A percentile compares a stretch with the other conserved stretches of the same genome.
These are phyloP conservation scores for Heliconius charithonia DNA, from an alignment of 2,888 invertebrate genomes.

Conservation along the genomic window DNA sequence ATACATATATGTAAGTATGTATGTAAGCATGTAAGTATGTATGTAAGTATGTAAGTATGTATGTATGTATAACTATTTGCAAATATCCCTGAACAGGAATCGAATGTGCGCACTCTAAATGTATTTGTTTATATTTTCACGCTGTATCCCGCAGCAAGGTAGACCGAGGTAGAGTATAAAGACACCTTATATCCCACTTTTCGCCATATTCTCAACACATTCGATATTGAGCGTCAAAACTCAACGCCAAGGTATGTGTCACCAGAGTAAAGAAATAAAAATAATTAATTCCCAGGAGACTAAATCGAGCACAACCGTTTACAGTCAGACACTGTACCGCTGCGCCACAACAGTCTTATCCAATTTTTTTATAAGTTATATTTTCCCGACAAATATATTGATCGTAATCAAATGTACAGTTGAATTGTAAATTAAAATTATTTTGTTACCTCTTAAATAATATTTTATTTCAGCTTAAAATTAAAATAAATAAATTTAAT, in stretches of 20 bases:
- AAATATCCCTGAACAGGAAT: not conserved
- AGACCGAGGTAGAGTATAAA: not conserved
- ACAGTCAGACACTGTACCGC: too few species aligned
- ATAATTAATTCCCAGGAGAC: not conserved
- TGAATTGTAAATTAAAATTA: not conserved
- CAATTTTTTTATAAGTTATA: not conserved
- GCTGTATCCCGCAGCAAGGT: not conserved
- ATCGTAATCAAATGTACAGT: not conserved
- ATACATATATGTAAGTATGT: not conserved
- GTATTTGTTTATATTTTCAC: not conserved
- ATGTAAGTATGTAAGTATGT: too few species aligned
- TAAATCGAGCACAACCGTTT: too few species aligned
- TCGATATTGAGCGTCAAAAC: not conserved
- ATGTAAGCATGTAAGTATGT: too few species aligned
- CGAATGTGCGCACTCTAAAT: not conserved
- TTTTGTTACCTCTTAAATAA: not conserved
- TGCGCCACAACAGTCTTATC: too few species aligned
- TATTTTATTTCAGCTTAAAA: slow-evolving; percentile 15
- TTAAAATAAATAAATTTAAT: slow-evolving; percentile 23
- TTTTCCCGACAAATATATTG: too few species aligned
- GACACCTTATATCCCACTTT: not conserved
- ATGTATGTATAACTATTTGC: too few species aligned
- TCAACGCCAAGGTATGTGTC: not conserved
- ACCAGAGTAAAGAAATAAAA: not conserved
- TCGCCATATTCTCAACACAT: not conserved